Base-by-base conservation (phyloP, 1,140 invertebrate species). In the Nasonia giraulti region DNA sequence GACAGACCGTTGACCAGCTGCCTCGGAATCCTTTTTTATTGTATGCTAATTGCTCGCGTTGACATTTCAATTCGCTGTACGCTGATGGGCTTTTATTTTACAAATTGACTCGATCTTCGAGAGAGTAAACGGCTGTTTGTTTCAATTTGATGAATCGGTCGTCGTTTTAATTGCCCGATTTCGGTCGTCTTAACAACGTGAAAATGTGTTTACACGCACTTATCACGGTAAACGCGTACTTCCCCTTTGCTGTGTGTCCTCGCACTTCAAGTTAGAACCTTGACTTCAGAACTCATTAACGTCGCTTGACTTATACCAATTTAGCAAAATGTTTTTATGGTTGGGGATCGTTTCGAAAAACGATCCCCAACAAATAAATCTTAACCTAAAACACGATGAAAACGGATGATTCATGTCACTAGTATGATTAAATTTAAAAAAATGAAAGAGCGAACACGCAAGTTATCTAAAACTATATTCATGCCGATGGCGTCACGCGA, bases 201-300 rank as follows among this genome's bases (percentile, higher is more conserved):
- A 80, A 80, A 80, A 73, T 62, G 71, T 71, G 79, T 80, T 80
- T 71, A 50, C 20, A 80, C 23, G 68, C 68, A 7, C 40, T 44
- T 80, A 80, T 80, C 62, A 27, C 40, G 27, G 17, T 80, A 37
- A 80, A 68, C 62, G n/a, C 62, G 62, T 23, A 40, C 78, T 80
- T 80, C 33, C 33, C 33, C 33, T 37, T 37, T 37, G 33, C 33
- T 37, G 33, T 37, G 5, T 5, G 40, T 44, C 2, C 27, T 14
- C 33, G 8, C 0, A 44, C 40, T 44, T 44, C 10, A 10, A 44
- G 40, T 11, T 44, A 11, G 40, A 44, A 44, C 10, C 40, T 44
- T 44, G 40, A 44, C 10, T 44, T 44, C 7, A 44, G 10, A 44
- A 11, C 6, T 44, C 5, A 44, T 1, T 44, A 44, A 44, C 8